Evolutionary conservation across 2,888 invertebrate genomes (phyloP).

Genomic region (Tipula helvola): DNA sequence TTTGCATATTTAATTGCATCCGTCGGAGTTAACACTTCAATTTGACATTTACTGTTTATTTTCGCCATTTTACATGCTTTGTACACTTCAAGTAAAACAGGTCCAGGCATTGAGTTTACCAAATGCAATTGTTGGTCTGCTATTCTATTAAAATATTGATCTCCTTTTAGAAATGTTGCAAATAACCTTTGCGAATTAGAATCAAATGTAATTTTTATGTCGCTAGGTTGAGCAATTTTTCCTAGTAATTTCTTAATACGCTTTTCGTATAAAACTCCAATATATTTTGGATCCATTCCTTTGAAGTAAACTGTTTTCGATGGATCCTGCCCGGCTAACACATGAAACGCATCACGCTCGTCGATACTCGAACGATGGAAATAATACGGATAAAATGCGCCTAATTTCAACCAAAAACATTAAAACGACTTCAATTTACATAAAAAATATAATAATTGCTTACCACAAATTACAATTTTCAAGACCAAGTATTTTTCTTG

Average conservation of each 20-base stretch:
- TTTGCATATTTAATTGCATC: constrained; percentile 39
- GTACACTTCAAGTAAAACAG: constrained; percentile 56
- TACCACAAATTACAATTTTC: constrained; percentile 42
- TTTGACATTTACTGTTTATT: constrained; percentile 22
- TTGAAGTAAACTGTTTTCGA: constrained; percentile 57
- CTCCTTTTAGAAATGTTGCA: constrained; percentile 44
- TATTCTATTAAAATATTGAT: neutral
- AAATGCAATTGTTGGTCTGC: neutral
- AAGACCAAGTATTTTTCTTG: constrained; percentile 47
- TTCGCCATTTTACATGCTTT: constrained; percentile 58
- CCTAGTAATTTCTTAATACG: constrained; percentile 47
- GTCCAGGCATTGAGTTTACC: constrained; percentile 38
- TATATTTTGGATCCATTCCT: constrained; percentile 48
- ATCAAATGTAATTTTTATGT: constrained; percentile 33
- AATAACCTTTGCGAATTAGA: constrained; percentile 47
- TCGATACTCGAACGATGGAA: constrained; percentile 46
- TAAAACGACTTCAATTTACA: neutral
- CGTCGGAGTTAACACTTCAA: constrained; percentile 30
- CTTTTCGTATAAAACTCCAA: constrained; percentile 54
- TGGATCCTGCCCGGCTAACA: constrained; percentile 62
- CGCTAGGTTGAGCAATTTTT: constrained; percentile 36
- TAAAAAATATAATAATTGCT: neutral
- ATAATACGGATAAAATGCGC: constrained; percentile 87
- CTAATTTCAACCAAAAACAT: neutral
- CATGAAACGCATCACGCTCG: constrained; percentile 52